phyloP scores from a whole-genome alignment of 1,140 invertebrate species.

The Cheumatopsyche charites region DNA sequence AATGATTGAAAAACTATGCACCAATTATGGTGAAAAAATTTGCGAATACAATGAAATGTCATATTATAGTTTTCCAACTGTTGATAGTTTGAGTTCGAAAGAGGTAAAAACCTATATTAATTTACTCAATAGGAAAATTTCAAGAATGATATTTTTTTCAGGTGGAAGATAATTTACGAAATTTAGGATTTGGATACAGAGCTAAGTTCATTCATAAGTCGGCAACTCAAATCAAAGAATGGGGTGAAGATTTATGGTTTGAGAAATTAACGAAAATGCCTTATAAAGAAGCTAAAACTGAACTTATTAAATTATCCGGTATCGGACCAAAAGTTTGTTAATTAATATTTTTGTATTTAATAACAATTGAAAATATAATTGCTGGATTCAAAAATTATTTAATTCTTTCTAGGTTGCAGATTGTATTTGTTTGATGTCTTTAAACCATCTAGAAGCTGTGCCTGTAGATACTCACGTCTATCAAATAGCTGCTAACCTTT shows the following conservation, averaged over 20 bases:
- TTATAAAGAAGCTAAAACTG: conserved; percentile 75
- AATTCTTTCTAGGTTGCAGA: conserved; percentile 91
- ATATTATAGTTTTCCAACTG: conserved; percentile 83
- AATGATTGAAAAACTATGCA: conserved; percentile 92
- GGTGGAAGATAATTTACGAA: conserved; percentile 74
- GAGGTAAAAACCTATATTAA: neutral
- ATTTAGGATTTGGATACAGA: conserved; percentile 91
- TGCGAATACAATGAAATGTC: conserved; percentile 66
- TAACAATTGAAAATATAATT: neutral
- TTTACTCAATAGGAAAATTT: neutral
- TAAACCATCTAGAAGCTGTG: conserved; percentile 86
- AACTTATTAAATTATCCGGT: conserved; percentile 80
- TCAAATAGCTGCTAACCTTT: conserved; percentile 84
- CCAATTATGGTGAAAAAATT: conserved; percentile 80
- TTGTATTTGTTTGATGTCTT: conserved; percentile 96
- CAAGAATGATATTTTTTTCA: conserved; percentile 45
- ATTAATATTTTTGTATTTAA: neutral
- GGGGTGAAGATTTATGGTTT: conserved; percentile 77
- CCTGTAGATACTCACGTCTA: conserved; percentile 98
- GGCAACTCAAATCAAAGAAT: conserved; percentile 69
- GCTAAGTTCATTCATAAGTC: conserved; percentile 84
- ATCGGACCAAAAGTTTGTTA: conserved; percentile 83
- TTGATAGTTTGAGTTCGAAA: conserved; percentile 60
- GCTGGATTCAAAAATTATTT: conserved; percentile 27
- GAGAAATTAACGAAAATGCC: conserved; percentile 67